A percentile compares a stretch with the other conserved stretches of the same genome.
phyloP scores from a whole-genome alignment of 2,888 invertebrate species.

The Alsophila aescularia region DNA sequence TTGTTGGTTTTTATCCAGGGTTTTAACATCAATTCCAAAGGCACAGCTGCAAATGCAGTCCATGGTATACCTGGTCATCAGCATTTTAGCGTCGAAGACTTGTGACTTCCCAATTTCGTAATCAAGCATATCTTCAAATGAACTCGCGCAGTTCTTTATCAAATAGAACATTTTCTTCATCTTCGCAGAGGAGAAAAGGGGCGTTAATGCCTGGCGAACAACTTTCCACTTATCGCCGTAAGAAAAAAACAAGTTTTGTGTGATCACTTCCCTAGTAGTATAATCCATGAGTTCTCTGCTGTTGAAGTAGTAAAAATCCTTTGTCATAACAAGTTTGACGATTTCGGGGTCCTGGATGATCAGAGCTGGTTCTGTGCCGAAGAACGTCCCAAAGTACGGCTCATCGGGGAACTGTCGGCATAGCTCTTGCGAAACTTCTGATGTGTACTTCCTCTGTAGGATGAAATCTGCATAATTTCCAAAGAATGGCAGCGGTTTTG shows the following conservation, averaged over 20 bases:
- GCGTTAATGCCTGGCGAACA: slow-evolving; percentile 45
- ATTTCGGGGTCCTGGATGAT: slow-evolving; percentile 44
- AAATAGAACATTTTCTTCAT: slow-evolving; percentile 52
- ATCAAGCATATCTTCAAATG: slow-evolving; percentile 40
- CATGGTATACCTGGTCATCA: slow-evolving; percentile 49
- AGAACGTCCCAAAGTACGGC: slow-evolving; percentile 35
- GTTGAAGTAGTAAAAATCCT: slow-evolving; percentile 49
- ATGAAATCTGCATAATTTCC: slow-evolving; percentile 41
- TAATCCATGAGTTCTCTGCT: slow-evolving; percentile 42
- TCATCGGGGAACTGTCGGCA: slow-evolving; percentile 29
- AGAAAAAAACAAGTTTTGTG: slow-evolving; percentile 44
- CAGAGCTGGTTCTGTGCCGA: slow-evolving; percentile 40
- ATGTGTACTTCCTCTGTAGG: slow-evolving; percentile 23
- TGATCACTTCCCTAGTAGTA: slow-evolving; percentile 37
- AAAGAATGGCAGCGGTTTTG: slow-evolving; percentile 39
- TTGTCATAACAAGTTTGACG: slow-evolving; percentile 44
- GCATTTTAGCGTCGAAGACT: slow-evolving; percentile 33
- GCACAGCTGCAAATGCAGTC: slow-evolving; percentile 48
- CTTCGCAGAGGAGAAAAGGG: slow-evolving; percentile 45
- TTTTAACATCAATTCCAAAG: slow-evolving; percentile 51
- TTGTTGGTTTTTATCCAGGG: slow-evolving; percentile 38
- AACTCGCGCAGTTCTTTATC: slow-evolving; percentile 40
- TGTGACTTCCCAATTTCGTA: slow-evolving; percentile 27
- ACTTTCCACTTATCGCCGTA: slow-evolving; percentile 47
- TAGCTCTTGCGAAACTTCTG: slow-evolving; percentile 27